Evolutionary conservation across 1,140 invertebrate species (phyloP), one percentile per base, ranked within the genome.

Genomic region (Odontomachus brunneus): DNA sequence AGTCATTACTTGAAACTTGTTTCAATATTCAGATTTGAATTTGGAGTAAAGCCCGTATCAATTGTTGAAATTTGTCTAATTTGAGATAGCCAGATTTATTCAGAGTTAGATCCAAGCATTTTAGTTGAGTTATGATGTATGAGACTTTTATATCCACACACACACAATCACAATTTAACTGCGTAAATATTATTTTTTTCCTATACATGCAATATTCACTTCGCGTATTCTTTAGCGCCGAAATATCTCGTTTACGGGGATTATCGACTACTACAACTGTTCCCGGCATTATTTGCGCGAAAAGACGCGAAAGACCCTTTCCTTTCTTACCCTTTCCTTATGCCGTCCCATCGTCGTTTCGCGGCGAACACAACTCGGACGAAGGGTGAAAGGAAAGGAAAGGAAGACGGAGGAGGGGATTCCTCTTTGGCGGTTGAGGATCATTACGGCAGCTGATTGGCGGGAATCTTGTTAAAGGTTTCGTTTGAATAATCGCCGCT

Each of bases 401-500:
- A n/a, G n/a, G n/a, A n/a, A n/a, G n/a, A n/a, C n/a, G n/a, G n/a
- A n/a, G n/a, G n/a, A n/a, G n/a, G 63, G 51, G 74, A 82, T 67
- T 84, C 66, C 69, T 84, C 83, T 88, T 88, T 88, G 87, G 66
- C 69, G 80, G 73, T 82, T 48, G 86, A 66, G 85, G 89, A 88
- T 92, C 90, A 90, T 93, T 92, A 92, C 86, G 84, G 78, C n/a
- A 78, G 88, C 88, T 93, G 93, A 93, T 94, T 93, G 93, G 88
- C 90, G 91, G 88, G 89, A 93, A 93, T 93, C 93, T 93, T 90
- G 92, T 94, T 93, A 94, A 88, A 90, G 92, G 90, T 92, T 92
- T 92, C 92, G 91, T 94, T 93, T 93, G 92, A 94, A 93, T 92
- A 94, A 94, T 94, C 92, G 92, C 86, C 88, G 90, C 86, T 89